Conservation (phyloP, 2,797 vertebrate species). For the Steatocranus sp. region DNA sequence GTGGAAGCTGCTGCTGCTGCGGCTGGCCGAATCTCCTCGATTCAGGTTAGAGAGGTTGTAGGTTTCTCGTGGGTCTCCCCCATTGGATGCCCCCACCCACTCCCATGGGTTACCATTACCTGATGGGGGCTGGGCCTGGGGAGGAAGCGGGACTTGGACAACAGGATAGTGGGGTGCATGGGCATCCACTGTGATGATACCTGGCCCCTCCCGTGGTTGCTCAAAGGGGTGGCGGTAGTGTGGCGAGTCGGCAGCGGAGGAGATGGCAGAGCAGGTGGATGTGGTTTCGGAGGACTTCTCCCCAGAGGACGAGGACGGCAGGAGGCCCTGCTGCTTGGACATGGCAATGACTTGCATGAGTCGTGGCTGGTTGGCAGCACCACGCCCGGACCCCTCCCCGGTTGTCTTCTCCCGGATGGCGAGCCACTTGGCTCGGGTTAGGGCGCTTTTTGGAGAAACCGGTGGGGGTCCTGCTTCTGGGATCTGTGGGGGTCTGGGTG, state of each 20-base stretch:
- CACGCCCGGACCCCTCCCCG: slow-evolving; percentile 39
- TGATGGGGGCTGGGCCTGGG: slow-evolving; percentile 55
- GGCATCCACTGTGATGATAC: slow-evolving; percentile 86
- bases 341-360: slow-evolving; percentile 93
- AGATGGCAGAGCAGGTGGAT: slow-evolving; percentile 79
- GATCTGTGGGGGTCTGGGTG: slow-evolving; percentile 81
- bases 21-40: slow-evolving; percentile 43
- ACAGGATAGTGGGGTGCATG: slow-evolving; percentile 87
- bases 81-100: slow-evolving; percentile 74
- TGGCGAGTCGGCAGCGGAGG: slow-evolving; percentile 81
- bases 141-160: slow-evolving; percentile 74
- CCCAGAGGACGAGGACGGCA: slow-evolving; percentile 52
- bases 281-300: slow-evolving; percentile 81
- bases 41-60: slow-evolving; percentile 80
- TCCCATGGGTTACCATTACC: slow-evolving; percentile 69
- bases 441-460: slow-evolving; percentile 76
- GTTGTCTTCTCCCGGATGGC: slow-evolving; percentile 86
- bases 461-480: slow-evolving; percentile 78
- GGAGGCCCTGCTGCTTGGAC: slow-evolving; percentile 87
- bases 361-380: slow-evolving; percentile 80
- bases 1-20: slow-evolving; percentile 68
- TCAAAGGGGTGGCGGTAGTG: slow-evolving; percentile 80
- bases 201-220: slow-evolving; percentile 78
- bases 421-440: slow-evolving; percentile 90
- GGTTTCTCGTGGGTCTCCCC: slow-evolving; percentile 60